Evolutionary conservation across 2,113 vertebrate genomes (phyloP).

Genomic region (Pelusios castaneus): DNA sequence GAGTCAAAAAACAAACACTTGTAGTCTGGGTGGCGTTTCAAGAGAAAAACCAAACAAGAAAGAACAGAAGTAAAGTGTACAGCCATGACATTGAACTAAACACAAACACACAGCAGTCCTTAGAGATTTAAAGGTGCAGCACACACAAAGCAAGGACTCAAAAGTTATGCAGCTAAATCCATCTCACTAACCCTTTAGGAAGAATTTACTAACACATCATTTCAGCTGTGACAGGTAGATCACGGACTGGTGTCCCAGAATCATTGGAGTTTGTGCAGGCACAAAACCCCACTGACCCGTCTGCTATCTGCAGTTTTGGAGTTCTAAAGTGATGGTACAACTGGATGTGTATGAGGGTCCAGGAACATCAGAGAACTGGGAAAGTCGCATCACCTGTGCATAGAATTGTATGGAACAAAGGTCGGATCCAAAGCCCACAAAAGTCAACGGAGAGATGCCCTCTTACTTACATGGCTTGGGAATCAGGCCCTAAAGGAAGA

Average conservation of each 20-base stretch:
- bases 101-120: background rate
- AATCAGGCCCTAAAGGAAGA: background rate
- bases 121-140: background rate
- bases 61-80: background rate
- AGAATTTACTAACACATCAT: background rate
- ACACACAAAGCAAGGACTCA: background rate
- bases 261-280: background rate
- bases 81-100: background rate
- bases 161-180: background rate
- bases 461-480: constrained; percentile 33
- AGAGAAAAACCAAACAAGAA: background rate
- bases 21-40: background rate
- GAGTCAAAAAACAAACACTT: background rate
- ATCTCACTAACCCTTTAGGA: background rate
- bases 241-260: background rate
- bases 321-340: background rate
- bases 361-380: background rate
- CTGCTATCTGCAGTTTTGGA: background rate
- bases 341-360: background rate
- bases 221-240: background rate
- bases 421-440: background rate
- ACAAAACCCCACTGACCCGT: background rate
- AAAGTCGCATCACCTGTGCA: background rate
- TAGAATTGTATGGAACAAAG: background rate
- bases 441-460: background rate